Conservation (phyloP, 2,113 vertebrate genomes). For the Camelus bactrianus region DNA sequence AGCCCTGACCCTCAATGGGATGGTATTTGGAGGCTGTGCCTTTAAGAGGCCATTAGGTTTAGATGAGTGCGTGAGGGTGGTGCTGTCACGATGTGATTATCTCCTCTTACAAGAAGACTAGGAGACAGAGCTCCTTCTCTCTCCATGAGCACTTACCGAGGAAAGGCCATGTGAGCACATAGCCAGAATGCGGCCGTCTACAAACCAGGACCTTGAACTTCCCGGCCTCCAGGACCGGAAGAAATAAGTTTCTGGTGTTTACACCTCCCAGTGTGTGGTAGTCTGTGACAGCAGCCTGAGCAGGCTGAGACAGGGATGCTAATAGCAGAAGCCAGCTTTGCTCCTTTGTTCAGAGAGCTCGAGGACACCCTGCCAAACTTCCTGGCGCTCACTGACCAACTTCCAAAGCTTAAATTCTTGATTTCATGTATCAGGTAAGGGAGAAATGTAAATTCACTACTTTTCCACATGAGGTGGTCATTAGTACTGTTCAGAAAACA, state of each 20-base stretch:
- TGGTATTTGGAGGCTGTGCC: neutral
- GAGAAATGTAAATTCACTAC: neutral
- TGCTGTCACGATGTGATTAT: neutral
- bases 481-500: neutral
- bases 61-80: neutral
- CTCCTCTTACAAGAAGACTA: neutral
- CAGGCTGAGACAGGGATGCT: neutral
- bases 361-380: neutral
- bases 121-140: neutral
- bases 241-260: neutral
- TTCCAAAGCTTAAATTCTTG: neutral
- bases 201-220: neutral
- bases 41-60: neutral
- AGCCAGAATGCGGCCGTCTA: neutral
- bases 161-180: neutral
- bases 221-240: neutral
- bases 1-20: neutral
- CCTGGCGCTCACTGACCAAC: neutral
- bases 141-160: too few relatives aligned
- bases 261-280: neutral
- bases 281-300: neutral
- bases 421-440: neutral
- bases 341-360: neutral
- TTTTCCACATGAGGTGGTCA: neutral
- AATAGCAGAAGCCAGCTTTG: neutral